Base-by-base conservation (phyloP, 2,888 invertebrate species). In the Drosophila putrida region DNA sequence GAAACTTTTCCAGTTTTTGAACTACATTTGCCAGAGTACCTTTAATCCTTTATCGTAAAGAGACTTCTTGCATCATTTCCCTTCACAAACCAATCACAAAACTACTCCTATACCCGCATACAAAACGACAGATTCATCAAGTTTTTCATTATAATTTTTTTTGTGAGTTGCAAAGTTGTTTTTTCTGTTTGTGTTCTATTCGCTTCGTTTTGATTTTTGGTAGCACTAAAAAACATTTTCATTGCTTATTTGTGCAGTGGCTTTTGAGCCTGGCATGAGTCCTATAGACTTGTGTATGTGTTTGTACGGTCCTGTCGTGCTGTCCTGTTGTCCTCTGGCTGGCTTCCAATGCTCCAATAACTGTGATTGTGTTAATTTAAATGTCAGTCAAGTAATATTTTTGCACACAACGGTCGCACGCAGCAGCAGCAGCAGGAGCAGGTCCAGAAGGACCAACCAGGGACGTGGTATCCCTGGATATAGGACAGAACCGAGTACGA, bases 331-430 rank as follows among this genome's bases (percentile, higher is more conserved):
- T 65, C 67, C 71, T 63, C 63, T 60, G 55, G 71, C 71, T 68
- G 67, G 39, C 68, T 59, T 70, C 68, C 81, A 79, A 71, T 83
- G 87, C 80, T 75, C 84, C 84, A 87, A 86, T 89, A 86, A 86
- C 89, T 82, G 85, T 86, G 85, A 86, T 86, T 86, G 85, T 86
- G 85, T 89, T 86, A 86, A 86, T 86, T 86, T 86, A 86, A 86
- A 86, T 86, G 85, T 86, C 85, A 86, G 85, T 89, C 85, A 86
- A 86, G 85, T 89, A 89, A 86, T 89, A 89, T 87, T 85, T 88
- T 77, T 74, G 74, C 80, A 69, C 81, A 85, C 71, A 71, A 65
- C 64, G 58, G 61, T 50, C 64, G 68, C 63, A 67, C 72, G 62
- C 58, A 65, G 65, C 59, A 31, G 28, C 58, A 31, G 62, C 58